Evolutionary conservation across 2,113 vertebrate species (phyloP).

Genomic region (Carassius gibelio): DNA sequence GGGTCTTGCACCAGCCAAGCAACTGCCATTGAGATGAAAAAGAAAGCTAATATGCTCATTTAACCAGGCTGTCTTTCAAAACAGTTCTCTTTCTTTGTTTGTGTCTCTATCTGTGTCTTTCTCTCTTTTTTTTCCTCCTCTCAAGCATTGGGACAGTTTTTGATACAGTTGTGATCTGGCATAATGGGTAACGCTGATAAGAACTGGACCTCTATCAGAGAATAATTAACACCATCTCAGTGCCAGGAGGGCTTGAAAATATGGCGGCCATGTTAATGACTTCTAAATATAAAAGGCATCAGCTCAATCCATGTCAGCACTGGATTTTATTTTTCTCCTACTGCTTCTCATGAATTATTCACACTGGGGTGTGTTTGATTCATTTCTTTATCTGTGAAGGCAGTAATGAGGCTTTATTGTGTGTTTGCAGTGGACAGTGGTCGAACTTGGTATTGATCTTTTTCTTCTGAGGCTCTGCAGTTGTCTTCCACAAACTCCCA

Average conservation of each 20-base stretch:
- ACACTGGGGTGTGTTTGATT: constrained; percentile 36
- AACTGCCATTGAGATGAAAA: constrained; percentile 5
- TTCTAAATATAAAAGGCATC: constrained; percentile 65
- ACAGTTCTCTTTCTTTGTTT: background rate
- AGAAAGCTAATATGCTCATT: constrained; percentile 6
- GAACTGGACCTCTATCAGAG: constrained; percentile 63
- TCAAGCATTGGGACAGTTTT: constrained; percentile 2
- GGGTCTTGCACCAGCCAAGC: background rate
- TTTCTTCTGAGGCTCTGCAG: constrained; percentile 9
- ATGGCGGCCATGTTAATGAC: constrained; percentile 64
- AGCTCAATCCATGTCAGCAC: constrained; percentile 64
- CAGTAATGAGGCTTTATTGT: constrained; percentile 51
- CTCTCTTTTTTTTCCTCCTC: background rate
- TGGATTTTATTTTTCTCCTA: constrained; percentile 44
- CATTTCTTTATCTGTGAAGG: constrained; percentile 46
- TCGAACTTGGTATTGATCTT: constrained; percentile 41
- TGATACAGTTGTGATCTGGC: constrained; percentile 51
- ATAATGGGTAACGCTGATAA: constrained; percentile 53
- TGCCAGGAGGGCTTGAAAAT: constrained; percentile 48
- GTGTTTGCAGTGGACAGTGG: constrained; percentile 31
- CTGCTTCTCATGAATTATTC: constrained; percentile 42
- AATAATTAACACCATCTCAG: constrained; percentile 67
- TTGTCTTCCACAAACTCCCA: constrained; percentile 31
- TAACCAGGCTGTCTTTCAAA: background rate
- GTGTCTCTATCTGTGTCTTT: background rate